A percentile compares a stretch with the other conserved stretches of the same genome.
phyloP scores from a whole-genome alignment of 2,888 invertebrate species.

The Quadroppia sp. region DNA sequence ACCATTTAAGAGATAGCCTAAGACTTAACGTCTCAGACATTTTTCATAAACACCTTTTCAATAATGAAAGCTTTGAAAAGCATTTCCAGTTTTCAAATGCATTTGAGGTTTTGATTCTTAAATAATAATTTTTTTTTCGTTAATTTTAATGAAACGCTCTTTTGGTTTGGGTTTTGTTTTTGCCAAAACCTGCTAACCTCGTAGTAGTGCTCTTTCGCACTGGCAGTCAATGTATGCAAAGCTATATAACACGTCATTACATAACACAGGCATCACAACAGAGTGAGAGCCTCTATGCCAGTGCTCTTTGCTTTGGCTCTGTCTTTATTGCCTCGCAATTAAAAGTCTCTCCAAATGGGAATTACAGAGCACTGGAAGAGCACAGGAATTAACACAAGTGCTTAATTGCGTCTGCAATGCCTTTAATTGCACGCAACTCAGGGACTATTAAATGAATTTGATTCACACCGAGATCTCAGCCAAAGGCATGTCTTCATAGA shows the following conservation, averaged over 20 bases:
- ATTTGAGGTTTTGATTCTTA: too few species aligned
- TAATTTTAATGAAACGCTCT: constrained; percentile 14
- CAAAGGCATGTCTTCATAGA: constrained; percentile 22
- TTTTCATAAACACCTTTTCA: constrained; percentile 35
- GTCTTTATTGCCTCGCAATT: constrained; percentile 31
- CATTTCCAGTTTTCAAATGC: constrained; percentile 6
- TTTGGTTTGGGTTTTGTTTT: background rate
- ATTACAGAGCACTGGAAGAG: constrained; percentile 24
- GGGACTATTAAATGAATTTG: constrained; percentile 21
- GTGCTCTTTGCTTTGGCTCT: background rate
- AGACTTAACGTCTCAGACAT: constrained; percentile 25
- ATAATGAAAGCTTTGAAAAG: constrained; percentile 14
- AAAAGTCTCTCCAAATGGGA: constrained; percentile 16
- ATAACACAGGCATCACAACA: constrained; percentile 27
- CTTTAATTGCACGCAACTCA: constrained; percentile 35
- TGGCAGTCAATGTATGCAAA: constrained; percentile 18
- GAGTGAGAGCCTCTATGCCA: background rate
- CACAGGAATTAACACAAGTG: constrained; percentile 29
- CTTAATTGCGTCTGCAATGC: constrained; percentile 32
- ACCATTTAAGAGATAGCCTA: constrained; percentile 31
- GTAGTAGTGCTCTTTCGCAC: background rate
- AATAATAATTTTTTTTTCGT: too few species aligned
- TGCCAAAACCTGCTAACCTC: constrained; percentile 26
- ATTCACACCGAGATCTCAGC: constrained; percentile 5
- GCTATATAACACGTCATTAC: constrained; percentile 34